Evolutionary conservation across 2,888 invertebrate species (phyloP).

Genomic region (Plebejus argus): DNA sequence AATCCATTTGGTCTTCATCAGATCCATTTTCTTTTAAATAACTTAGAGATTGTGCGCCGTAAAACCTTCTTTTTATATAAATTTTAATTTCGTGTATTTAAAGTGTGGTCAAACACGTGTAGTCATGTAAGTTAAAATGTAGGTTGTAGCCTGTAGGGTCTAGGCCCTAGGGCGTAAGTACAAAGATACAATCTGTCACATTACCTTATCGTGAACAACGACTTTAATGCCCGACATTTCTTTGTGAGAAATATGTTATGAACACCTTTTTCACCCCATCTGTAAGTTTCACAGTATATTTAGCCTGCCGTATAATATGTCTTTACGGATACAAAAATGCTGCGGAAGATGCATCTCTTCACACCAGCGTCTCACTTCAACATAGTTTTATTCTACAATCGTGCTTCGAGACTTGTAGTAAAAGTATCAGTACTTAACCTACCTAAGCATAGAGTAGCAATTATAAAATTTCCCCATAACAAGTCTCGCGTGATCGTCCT

Average conservation of each 20-base stretch:
- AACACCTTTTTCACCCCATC: too few relatives aligned
- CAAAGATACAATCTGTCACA: not conserved
- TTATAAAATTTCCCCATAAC: slow-evolving; percentile 43
- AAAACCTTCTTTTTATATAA: not conserved
- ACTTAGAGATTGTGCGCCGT: not conserved
- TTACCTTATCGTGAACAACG: too few relatives aligned
- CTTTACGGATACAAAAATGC: too few relatives aligned
- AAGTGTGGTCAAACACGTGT: too few relatives aligned
- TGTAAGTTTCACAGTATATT: too few relatives aligned
- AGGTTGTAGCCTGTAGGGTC: not conserved
- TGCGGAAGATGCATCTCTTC: too few relatives aligned
- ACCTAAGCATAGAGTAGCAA: not conserved
- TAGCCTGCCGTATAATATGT: too few relatives aligned
- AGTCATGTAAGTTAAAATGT: not conserved
- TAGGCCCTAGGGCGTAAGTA: not conserved
- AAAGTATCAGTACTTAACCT: not conserved
- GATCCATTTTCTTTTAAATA: not conserved
- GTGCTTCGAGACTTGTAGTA: not conserved
- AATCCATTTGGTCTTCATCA: not conserved
- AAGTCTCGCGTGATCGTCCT: slow-evolving; percentile 63
- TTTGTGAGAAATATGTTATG: too few relatives aligned
- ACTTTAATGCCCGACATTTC: too few relatives aligned
- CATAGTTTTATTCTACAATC: not conserved
- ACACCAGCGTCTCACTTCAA: too few relatives aligned
- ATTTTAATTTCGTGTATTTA: too few relatives aligned